Percentiles rank a stretch among this genome's conserved stretches.
phyloP scores from a whole-genome alignment of 2,888 invertebrate genomes.

The Andrena chrysosceles region DNA sequence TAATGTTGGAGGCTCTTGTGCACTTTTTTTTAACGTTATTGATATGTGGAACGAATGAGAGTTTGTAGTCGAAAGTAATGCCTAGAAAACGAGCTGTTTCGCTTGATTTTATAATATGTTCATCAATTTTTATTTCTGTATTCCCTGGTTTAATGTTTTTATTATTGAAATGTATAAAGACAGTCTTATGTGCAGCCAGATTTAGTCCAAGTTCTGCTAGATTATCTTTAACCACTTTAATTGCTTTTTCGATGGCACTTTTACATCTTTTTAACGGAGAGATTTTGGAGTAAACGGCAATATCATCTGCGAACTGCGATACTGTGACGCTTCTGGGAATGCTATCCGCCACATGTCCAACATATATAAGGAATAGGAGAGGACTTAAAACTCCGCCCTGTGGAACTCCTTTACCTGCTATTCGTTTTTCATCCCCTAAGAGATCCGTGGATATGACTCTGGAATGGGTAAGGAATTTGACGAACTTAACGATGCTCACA shows the following conservation, averaged over 20 bases:
- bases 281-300: background rate
- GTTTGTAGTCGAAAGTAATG: background rate
- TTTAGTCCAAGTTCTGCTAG: too few species aligned
- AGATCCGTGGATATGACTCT: background rate
- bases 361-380: background rate
- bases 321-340: background rate
- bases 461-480: background rate
- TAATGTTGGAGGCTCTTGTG: background rate
- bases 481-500: background rate
- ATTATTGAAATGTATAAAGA: background rate
- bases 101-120: background rate
- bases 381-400: background rate
- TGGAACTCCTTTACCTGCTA: background rate
- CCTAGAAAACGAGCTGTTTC: background rate
- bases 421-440: background rate
- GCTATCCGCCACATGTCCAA: background rate
- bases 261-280: background rate
- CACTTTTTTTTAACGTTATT: background rate
- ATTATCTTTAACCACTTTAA: background rate
- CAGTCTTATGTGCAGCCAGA: too few species aligned
- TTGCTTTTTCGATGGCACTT: background rate
- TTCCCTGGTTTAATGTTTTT: background rate
- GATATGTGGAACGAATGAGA: background rate
- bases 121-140: too few species aligned
- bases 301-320: constrained; percentile 2